Conservation (phyloP, 2,888 invertebrate species). For the Andrena trimmerana region DNA sequence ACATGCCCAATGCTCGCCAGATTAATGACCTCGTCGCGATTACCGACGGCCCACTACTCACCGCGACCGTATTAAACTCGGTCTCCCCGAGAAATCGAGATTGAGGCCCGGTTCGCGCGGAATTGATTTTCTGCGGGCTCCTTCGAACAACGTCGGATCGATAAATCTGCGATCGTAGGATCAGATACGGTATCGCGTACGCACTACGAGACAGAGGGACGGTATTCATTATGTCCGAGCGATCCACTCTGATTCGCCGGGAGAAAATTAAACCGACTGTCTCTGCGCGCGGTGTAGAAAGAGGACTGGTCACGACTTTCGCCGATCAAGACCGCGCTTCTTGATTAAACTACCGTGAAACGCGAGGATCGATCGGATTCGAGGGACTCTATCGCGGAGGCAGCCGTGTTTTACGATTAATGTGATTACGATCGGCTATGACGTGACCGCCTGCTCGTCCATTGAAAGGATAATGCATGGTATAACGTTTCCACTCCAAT, state of each 20-base stretch:
- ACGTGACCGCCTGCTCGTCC: slow-evolving; percentile 54
- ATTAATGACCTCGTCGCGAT: slow-evolving; percentile 75
- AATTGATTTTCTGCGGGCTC: slow-evolving; percentile 76
- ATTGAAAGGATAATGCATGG: slow-evolving; percentile 31
- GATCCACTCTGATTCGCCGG: slow-evolving; percentile 24
- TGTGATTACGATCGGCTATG: slow-evolving; percentile 52
- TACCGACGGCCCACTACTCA: slow-evolving; percentile 68
- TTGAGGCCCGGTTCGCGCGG: slow-evolving; percentile 73
- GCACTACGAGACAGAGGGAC: slow-evolving; percentile 34
- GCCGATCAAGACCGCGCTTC: background rate
- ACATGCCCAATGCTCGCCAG: slow-evolving; percentile 69
- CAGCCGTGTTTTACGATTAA: slow-evolving; percentile 45
- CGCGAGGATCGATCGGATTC: slow-evolving; percentile 18
- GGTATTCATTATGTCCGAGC: slow-evolving; percentile 55
- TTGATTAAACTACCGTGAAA: background rate
- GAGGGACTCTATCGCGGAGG: slow-evolving; percentile 22
- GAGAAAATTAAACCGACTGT: slow-evolving; percentile 50
- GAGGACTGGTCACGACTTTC: background rate
- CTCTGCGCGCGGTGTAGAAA: background rate
- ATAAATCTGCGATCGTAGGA: slow-evolving; percentile 57
- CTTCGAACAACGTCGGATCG: slow-evolving; percentile 30
- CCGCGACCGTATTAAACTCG: slow-evolving; percentile 72
- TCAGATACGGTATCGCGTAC: slow-evolving; percentile 47
- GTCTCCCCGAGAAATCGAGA: slow-evolving; percentile 71
- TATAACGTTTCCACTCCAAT: slow-evolving; percentile 43